Percentiles rank a stretch among this genome's conserved stretches.
These are phyloP conservation scores for Gymnogyps californianus DNA, from an alignment of 2,113 vertebrate species.

Conservation along the genomic window DNA sequence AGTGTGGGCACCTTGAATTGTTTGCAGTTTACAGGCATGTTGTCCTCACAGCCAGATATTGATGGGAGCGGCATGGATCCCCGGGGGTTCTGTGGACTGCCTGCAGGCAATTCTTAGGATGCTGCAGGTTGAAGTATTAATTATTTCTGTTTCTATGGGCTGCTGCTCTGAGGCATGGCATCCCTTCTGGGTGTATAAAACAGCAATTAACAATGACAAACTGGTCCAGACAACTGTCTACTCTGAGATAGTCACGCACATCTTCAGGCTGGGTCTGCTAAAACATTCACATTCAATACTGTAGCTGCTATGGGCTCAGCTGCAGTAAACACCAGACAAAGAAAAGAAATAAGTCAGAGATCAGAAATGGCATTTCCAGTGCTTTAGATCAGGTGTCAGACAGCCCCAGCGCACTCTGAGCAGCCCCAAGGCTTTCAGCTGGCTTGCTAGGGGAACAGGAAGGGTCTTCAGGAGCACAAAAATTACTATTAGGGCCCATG, in stretches of 20 bases:
- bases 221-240: not conserved
- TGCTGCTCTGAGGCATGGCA: not conserved
- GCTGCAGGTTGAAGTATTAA: not conserved
- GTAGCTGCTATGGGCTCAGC: not conserved
- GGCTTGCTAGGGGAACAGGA: not conserved
- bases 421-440: not conserved
- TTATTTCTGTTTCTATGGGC: not conserved
- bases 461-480: not conserved
- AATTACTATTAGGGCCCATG: not conserved
- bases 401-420: not conserved
- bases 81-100: not conserved
- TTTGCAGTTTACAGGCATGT: not conserved
- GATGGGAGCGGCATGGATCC: not conserved
- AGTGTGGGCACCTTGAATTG: not conserved
- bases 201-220: not conserved
- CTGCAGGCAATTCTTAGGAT: not conserved
- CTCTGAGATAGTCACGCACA: not conserved
- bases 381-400: not conserved
- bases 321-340: not conserved
- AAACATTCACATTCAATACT: not conserved
- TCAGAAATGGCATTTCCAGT: not conserved
- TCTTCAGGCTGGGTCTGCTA: not conserved
- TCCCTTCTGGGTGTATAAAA: not conserved
- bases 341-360: not conserved
- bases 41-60: not conserved